These are phyloP conservation scores for Crotalus tigris DNA, from an alignment of 2,113 vertebrate genomes.

Conservation along the genomic window DNA sequence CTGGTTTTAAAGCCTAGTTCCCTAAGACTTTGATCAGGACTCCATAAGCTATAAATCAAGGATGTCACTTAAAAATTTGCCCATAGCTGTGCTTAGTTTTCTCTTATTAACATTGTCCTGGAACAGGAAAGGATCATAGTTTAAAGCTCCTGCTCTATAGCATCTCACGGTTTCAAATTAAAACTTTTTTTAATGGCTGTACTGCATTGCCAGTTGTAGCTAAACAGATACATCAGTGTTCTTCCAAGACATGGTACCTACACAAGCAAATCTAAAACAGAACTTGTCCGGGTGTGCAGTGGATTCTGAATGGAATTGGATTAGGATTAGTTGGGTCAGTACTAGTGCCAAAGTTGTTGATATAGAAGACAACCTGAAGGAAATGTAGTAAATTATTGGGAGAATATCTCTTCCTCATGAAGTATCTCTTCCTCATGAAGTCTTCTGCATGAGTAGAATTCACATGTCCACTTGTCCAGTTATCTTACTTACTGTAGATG, in stretches of 20 bases:
- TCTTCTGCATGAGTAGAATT: background rate
- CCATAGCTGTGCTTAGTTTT: slow-evolving; percentile 1
- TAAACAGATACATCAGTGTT: slow-evolving; percentile 37
- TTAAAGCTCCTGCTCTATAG: slow-evolving; percentile 44
- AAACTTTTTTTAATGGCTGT: slow-evolving; percentile 42
- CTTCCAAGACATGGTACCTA: background rate
- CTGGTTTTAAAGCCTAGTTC: slow-evolving; percentile 29
- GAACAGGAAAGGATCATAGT: slow-evolving; percentile 26
- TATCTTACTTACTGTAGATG: background rate
- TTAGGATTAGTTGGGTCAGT: background rate
- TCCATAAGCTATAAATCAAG: slow-evolving; percentile 38
- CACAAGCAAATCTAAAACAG: background rate
- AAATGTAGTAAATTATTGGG: background rate
- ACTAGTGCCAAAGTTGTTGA: background rate
- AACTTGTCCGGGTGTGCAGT: background rate
- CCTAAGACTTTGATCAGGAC: background rate
- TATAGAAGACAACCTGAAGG: background rate
- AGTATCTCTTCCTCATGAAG: too few species aligned
- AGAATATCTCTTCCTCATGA: too few species aligned
- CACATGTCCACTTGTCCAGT: background rate
- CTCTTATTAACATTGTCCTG: slow-evolving; percentile 47
- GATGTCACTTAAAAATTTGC: slow-evolving; percentile 45
- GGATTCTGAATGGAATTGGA: background rate
- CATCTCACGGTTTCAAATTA: slow-evolving; percentile 43
- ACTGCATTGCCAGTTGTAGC: slow-evolving; percentile 28